Evolutionary conservation across 2,888 invertebrate genomes (phyloP).

Genomic region (Archaeoteleia sp.): DNA sequence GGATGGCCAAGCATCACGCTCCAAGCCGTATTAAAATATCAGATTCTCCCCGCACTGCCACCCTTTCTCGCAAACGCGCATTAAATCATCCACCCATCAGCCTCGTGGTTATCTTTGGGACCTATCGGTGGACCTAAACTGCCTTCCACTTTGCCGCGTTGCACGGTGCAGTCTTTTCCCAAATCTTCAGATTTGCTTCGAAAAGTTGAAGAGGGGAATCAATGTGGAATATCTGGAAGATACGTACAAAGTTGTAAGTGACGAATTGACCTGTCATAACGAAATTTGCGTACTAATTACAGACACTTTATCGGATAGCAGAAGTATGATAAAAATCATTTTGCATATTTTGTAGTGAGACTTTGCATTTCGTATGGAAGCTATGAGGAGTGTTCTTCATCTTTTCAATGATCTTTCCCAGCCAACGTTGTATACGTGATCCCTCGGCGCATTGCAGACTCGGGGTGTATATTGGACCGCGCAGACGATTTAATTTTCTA

Average conservation of each 20-base stretch:
- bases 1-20: conserved; percentile 74
- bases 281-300: too few relatives aligned
- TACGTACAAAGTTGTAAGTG: too few relatives aligned
- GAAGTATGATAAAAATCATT: too few relatives aligned
- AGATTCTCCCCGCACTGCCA: conserved; percentile 55
- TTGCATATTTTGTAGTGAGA: too few relatives aligned
- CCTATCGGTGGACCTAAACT: conserved; percentile 65
- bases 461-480: conserved; percentile 56
- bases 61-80: conserved; percentile 57
- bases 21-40: conserved; percentile 72
- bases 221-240: too few relatives aligned
- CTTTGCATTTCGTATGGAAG: conserved; percentile 38
- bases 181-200: too few relatives aligned
- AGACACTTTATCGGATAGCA: too few relatives aligned
- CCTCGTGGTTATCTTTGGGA: conserved; percentile 66
- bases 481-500: conserved; percentile 73
- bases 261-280: too few relatives aligned
- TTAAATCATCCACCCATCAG: conserved; percentile 73
- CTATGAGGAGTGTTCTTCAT: conserved; percentile 34
- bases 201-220: too few relatives aligned
- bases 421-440: conserved; percentile 29
- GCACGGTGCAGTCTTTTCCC: not conserved
- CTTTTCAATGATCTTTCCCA: conserved; percentile 41
- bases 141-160: too few relatives aligned
- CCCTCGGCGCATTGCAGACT: conserved; percentile 35